Evolutionary conservation across 2,888 invertebrate species (phyloP), one percentile per base, ranked within the genome.

Genomic region (Drosophila anomelani): DNA sequence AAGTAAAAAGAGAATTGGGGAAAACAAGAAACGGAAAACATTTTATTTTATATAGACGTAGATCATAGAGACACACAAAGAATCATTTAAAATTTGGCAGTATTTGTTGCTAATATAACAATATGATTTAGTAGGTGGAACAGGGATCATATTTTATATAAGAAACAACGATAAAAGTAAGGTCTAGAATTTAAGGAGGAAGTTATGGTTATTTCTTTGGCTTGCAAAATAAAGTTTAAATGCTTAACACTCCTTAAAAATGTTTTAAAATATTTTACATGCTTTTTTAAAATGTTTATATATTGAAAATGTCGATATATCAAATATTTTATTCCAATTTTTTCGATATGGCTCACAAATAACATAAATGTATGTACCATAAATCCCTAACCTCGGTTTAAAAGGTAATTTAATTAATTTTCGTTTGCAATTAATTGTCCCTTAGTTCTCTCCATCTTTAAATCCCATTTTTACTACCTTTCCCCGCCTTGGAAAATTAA

Each of bases 21-120:
- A 15, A 15, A 64, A 66, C 58, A 53, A 61, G 58, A 1, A 23
- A 29, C 39, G 26, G 8, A 73, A 67, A 63, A 58, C 29, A 69
- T 63, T 64, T 63, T 17, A 46, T 57, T 32, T 60, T 72, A 32
- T 46, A 20, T 26, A 41, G 34, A 43, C 23, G 29, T 43, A 34
- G 32, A 57, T 34, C 49, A 56, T 54, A 46, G 26, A 68, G 41
- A 46, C 26, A 26, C 12, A 69, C 7, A 69, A 26, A 23, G 38
- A 54, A 26, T 17, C 36, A 51, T 49, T 57, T 34, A 9, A 57
- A 26, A 49, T 34, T 32, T 36, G 36, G 26, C 49, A 26, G 44
- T 53, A 38, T 63, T 32, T 26, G 15, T 59, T n/a, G n/a, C 20
- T 39, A 34, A 70, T 46, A 58, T 59, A n/a, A 53, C 32, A 34